A percentile compares a stretch with the other conserved stretches of the same genome.
Evolutionary conservation across 2,113 vertebrate species (phyloP).

Genomic region (Xenopus tropicalis): DNA sequence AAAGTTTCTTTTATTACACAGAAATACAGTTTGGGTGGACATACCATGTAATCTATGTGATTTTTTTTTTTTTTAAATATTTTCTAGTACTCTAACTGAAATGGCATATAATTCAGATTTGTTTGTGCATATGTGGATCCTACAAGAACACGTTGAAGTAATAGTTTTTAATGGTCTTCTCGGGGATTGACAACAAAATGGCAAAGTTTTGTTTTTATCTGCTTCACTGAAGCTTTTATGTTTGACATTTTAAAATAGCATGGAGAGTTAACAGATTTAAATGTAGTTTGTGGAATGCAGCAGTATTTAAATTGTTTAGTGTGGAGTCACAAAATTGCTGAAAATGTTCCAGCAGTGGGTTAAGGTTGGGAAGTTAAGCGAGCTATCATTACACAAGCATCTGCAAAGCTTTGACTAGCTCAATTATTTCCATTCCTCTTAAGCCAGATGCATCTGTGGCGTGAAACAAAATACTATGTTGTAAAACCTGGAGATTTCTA

Average conservation of each 20-base stretch:
- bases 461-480: slow-evolving; percentile 15
- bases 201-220: slow-evolving; percentile 16
- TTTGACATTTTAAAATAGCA: background rate
- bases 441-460: slow-evolving; percentile 14
- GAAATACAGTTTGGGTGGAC: no score
- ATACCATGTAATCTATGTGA: no score
- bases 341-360: slow-evolving; percentile 14
- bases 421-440: slow-evolving; percentile 24
- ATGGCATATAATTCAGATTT: no score
- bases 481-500: background rate
- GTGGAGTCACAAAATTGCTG: background rate
- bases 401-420: slow-evolving; percentile 27
- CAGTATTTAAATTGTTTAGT: no score
- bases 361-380: slow-evolving; percentile 25
- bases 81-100: no score
- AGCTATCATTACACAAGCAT: slow-evolving; percentile 38
- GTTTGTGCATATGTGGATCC: no score
- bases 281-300: background rate
- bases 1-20: no score
- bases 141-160: no score
- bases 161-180: no score
- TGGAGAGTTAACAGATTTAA: slow-evolving; percentile 13
- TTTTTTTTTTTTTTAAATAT: no score
- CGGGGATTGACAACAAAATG: slow-evolving; percentile 1
- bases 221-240: background rate